A percentile compares a stretch with the other conserved stretches of the same genome.
These are phyloP conservation scores for Cygnus olor DNA, from an alignment of 2,797 vertebrate species.

Conservation along the genomic window DNA sequence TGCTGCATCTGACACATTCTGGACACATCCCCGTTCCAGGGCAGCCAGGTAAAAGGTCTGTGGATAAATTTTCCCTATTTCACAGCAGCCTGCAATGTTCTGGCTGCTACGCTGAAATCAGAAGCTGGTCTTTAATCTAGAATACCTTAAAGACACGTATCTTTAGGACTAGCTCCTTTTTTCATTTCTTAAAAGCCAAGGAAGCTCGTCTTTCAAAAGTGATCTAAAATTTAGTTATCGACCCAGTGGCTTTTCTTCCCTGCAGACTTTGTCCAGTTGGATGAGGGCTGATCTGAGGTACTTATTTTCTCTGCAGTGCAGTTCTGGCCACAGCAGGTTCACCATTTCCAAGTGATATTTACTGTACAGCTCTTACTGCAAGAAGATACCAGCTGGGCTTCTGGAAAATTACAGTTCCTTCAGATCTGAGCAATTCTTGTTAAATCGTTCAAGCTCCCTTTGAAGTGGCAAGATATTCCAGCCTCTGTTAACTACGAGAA, in stretches of 20 bases:
- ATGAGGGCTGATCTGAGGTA: background rate
- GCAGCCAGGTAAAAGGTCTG: background rate
- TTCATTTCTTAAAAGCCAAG: background rate
- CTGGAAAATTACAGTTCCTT: background rate
- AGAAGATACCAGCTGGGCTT: background rate
- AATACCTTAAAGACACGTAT: background rate
- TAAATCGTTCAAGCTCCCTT: background rate
- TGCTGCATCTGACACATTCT: background rate
- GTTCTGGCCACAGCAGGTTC: background rate
- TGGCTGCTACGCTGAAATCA: background rate
- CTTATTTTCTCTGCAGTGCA: background rate
- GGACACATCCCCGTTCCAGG: rapidly evolving
- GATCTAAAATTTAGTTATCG: background rate
- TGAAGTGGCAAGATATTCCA: background rate
- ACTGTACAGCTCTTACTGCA: background rate
- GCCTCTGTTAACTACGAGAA: background rate
- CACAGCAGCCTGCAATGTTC: background rate
- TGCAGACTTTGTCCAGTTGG: background rate
- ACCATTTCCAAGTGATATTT: background rate
- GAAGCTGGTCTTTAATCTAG: background rate
- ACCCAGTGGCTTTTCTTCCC: background rate
- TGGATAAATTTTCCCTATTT: background rate
- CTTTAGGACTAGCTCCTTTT: background rate
- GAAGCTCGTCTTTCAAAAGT: background rate
- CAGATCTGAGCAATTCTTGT: background rate